Evolutionary conservation across 2,113 vertebrate species (phyloP).

Genomic region (Heteronetta atricapilla): DNA sequence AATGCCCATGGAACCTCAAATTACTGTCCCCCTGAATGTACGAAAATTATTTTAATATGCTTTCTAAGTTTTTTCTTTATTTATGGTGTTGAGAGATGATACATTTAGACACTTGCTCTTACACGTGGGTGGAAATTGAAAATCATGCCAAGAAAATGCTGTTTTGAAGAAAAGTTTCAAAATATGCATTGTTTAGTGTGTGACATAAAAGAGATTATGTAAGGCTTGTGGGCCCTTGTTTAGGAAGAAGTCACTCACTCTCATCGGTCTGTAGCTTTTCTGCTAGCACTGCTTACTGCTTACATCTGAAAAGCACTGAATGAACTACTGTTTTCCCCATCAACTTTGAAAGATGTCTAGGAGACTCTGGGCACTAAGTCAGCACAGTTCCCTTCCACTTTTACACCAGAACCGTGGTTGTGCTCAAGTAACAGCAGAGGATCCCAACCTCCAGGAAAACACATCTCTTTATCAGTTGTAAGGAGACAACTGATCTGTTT

Average conservation of each 20-base stretch:
- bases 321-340: neutral
- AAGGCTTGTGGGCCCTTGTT: neutral
- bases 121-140: conserved; percentile 27
- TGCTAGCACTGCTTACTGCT: neutral
- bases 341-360: neutral
- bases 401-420: neutral
- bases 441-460: neutral
- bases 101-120: conserved; percentile 40
- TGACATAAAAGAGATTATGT: conserved; percentile 6
- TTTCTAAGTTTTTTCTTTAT: conserved; percentile 27
- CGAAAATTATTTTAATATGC: neutral
- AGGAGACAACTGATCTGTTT: neutral
- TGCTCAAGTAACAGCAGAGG: neutral
- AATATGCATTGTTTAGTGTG: conserved; percentile 23
- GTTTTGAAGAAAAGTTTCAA: conserved; percentile 20
- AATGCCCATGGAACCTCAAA: neutral
- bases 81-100: neutral
- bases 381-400: neutral
- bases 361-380: neutral
- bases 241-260: neutral
- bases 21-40: neutral
- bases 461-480: neutral
- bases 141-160: neutral
- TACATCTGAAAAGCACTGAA: neutral
- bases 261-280: neutral